phyloP scores from a whole-genome alignment of 2,888 invertebrate species.

The Deroplatys truncata region DNA sequence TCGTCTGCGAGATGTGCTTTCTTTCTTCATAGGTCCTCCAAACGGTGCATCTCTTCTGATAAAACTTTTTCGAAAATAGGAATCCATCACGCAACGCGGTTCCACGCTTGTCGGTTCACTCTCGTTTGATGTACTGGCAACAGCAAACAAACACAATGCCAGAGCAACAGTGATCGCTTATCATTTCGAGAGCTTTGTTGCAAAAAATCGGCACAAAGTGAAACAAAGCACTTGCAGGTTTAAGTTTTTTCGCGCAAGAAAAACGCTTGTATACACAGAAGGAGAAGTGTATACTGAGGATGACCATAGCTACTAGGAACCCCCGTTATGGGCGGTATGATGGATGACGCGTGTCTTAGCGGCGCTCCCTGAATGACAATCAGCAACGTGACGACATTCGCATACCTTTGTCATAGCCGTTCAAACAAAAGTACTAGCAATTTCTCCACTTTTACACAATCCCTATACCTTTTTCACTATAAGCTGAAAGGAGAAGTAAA shows the following conservation, averaged over 20 bases:
- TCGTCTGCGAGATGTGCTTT: not conserved
- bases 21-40: not conserved
- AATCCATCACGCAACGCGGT: not conserved
- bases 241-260: not conserved
- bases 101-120: no score
- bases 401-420: not conserved
- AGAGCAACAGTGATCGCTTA: no score
- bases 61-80: not conserved
- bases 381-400: not conserved
- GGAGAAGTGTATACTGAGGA: not conserved
- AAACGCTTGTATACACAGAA: not conserved
- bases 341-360: not conserved
- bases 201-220: not conserved
- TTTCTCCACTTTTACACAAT: no score
- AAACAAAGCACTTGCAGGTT: not conserved
- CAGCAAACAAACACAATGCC: no score
- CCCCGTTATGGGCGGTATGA: not conserved
- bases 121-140: no score
- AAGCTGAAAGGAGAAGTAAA: no score
- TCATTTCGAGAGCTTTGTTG: no score
- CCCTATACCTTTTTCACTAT: no score
- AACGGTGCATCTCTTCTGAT: not conserved
- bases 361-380: not conserved
- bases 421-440: no score
- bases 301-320: not conserved